Conservation (phyloP, 1,140 invertebrate genomes). For the Diabrotica virgifera region DNA sequence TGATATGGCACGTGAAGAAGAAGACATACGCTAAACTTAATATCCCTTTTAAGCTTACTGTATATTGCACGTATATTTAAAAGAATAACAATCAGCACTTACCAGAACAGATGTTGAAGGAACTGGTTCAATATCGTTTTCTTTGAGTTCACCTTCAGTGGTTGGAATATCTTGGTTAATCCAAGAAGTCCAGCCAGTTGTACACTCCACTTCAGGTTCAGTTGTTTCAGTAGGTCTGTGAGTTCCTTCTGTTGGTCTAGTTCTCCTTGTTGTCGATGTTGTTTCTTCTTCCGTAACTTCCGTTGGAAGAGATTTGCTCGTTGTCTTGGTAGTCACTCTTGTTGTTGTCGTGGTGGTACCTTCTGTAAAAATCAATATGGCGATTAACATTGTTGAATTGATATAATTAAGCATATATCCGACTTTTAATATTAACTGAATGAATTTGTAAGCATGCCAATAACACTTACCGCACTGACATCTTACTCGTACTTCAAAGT, state of each 20-base stretch:
- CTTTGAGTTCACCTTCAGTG: conserved; percentile 26
- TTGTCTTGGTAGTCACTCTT: neutral
- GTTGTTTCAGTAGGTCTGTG: conserved; percentile 38
- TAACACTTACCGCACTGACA: conserved; percentile 58
- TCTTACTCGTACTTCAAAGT: conserved; percentile 71
- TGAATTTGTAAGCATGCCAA: too few relatives aligned
- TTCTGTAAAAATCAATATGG: too few relatives aligned
- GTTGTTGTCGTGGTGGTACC: too few relatives aligned
- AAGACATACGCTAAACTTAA: too few relatives aligned
- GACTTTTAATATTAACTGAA: too few relatives aligned
- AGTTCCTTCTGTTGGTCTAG: conserved; percentile 30
- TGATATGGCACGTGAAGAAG: too few relatives aligned
- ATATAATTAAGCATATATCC: too few relatives aligned
- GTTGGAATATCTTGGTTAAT: conserved; percentile 57
- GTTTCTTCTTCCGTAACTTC: conserved; percentile 57
- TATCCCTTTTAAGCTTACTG: too few relatives aligned
- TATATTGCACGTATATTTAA: too few relatives aligned
- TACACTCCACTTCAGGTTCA: conserved; percentile 52
- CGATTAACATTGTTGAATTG: too few relatives aligned
- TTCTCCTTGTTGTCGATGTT: conserved; percentile 9
- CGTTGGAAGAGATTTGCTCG: conserved; percentile 57
- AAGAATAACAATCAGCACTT: conserved; percentile 25
- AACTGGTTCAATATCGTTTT: conserved; percentile 61
- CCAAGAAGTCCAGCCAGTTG: conserved; percentile 73
- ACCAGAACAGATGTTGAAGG: conserved; percentile 55